Base-by-base conservation (phyloP, 1,140 invertebrate species). In the Coelopa frigida region DNA sequence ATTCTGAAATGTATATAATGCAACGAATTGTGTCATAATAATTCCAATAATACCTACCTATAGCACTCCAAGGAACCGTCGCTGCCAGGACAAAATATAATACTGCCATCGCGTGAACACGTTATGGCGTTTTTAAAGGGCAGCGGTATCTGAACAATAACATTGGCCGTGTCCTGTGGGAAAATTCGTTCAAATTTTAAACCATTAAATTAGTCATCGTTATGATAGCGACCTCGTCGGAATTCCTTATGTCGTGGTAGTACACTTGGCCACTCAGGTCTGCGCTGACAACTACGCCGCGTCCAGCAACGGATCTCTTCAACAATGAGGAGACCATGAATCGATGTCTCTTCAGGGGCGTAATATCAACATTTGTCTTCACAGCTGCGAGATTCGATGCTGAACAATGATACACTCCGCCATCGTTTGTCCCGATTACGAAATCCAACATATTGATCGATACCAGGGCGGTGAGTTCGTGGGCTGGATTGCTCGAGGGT, bases 91-190 rank as follows among this genome's bases (percentile, higher is more conserved):
- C 56, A 59, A 27, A 56, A 67, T 8, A 68, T 61, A 7, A 63
- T 48, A 14, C 54, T 57, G 3, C 50, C 61, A 38, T 68, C 50
- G 5, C 52, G 50, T 3, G 59, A 59, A 46, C 61, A 61, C 14
- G 59, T 56, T 1, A 68, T 51, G 5, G 51, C 50, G 22, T 60
- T 68, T 43, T 64, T 68, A n/a, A 68, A 68, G 0, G 64, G 64
- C 23, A 68, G 24, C 3, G 64, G 64, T 5, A 67, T 68, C 44
- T 62, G 57, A 15, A 63, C 51, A 44, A 64, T 55, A 10, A 61
- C 39, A 33, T 58, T 56, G 2, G 50, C 48, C 12, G 47, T 46
- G 24, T 67, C 61, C 63, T 67, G n/a, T 8, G 3, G 37, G 40
- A 26, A 5, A 29, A 33, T n/a, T n/a, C n/a, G n/a, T n/a, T n/a